These are phyloP conservation scores for Baryphthengus martii DNA, from an alignment of 2,113 vertebrate genomes.

Conservation along the genomic window DNA sequence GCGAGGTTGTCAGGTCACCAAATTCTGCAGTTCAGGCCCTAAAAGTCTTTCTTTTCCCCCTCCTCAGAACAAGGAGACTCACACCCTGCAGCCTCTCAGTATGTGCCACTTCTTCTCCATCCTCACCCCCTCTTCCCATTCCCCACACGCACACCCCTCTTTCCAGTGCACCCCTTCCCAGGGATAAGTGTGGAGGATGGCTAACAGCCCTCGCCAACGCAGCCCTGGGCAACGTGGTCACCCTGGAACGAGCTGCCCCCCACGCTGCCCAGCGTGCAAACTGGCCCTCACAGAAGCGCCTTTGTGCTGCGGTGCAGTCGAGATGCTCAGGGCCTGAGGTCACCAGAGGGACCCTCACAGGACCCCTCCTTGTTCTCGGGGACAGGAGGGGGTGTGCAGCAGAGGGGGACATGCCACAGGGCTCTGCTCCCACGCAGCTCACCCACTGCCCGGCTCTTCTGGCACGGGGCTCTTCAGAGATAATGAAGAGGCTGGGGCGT, in stretches of 20 bases:
- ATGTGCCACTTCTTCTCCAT: neutral
- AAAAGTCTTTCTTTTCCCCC: neutral
- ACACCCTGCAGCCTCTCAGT: neutral
- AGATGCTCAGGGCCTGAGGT: constrained; percentile 26
- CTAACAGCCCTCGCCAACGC: neutral
- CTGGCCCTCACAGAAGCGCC: neutral
- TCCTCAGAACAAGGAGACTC: neutral
- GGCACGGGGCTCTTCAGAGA: neutral
- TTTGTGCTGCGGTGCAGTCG: neutral
- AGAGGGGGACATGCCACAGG: neutral
- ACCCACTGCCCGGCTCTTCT: fast-evolving
- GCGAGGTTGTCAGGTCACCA: neutral
- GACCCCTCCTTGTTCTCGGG: constrained; percentile 22
- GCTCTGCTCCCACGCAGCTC: neutral
- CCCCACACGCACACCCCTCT: neutral
- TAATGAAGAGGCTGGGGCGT: neutral
- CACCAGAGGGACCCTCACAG: constrained; percentile 39
- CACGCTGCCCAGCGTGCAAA: neutral
- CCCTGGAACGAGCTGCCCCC: constrained; percentile 22
- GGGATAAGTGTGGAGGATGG: neutral
- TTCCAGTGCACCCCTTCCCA: neutral
- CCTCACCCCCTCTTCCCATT: neutral
- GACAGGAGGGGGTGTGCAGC: neutral
- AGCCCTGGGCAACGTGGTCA: neutral
- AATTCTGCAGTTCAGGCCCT: neutral